Base-by-base conservation (phyloP, 1,140 invertebrate genomes). In the Zaprionus capensis region DNA sequence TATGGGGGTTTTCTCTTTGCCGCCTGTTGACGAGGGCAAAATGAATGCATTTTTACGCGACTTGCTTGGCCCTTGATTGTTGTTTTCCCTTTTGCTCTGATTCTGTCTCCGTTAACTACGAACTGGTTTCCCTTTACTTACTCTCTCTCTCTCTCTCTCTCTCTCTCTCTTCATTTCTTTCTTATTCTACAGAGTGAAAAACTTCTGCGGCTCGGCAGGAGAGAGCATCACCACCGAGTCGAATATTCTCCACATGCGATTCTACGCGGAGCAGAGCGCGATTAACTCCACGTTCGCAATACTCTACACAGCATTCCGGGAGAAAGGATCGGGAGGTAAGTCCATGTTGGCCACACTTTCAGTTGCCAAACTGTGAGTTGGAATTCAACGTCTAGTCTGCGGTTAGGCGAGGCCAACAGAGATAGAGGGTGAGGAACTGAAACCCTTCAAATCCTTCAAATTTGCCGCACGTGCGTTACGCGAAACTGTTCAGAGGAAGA, bases 181-280 rank as follows among this genome's bases (percentile, higher is more conserved):
- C 22, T 74, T 15, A 12, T 26, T 57, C 26, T 68, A 7, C 71
- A 93, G 95, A 66, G 73, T 95, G 14, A 95, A 95, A 79, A 95
- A 96, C 81, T 97, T 96, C 92, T 98, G 97, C 87, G 96, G 97
- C 0, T 96, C 96, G 15, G 95, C 96, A 9, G 96, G 96, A 0
- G 96, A 97, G 72, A 93, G 95, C 11, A 94, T 97, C 12, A 92
- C 93, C 49, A 94, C 95, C 2, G 93, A 93, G 15, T 93, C 94
- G 14, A 96, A 96, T 78, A 93, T 95, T 9, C 93, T 97, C 67
- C 95, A 96, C 78, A 93, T 97, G 34, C 93, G 96, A 59, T 97
- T 96, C 91, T 96, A 95, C 82, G 95, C 95, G 2, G 94, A 95
- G 59, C 93, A 94, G 67, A 94, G 94, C 55, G 95, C 95, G 7